phyloP scores from a whole-genome alignment of 1,140 invertebrate genomes.

The Rhopalosiphum maidis region DNA sequence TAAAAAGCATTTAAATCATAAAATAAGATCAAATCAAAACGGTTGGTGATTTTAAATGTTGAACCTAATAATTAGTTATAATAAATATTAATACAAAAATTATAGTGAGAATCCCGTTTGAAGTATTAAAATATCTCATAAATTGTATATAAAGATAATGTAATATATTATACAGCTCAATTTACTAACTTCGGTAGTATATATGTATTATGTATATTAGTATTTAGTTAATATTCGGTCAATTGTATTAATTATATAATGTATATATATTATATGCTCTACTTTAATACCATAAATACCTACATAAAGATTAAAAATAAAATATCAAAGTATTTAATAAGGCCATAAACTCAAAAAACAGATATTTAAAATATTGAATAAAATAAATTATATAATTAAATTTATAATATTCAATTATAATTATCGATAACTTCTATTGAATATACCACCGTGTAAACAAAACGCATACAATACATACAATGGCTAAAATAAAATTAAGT shows the following conservation, averaged over 20 bases:
- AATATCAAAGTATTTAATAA: neutral
- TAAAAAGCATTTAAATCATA: neutral
- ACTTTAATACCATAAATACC: neutral
- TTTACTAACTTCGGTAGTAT: neutral
- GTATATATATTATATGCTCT: neutral
- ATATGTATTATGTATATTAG: neutral
- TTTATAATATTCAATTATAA: neutral
- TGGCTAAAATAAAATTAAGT: neutral
- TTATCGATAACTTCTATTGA: neutral
- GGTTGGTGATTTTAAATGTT: neutral
- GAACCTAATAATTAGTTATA: neutral
- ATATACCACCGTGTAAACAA: neutral
- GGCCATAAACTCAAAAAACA: neutral
- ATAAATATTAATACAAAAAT: neutral
- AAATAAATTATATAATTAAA: neutral
- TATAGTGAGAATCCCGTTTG: neutral
- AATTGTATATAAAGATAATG: neutral
- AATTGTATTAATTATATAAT: neutral
- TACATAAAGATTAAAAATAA: neutral
- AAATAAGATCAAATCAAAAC: neutral
- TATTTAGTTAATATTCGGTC: neutral
- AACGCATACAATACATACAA: neutral
- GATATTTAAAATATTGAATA: neutral
- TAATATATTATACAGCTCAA: neutral
- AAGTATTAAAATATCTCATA: constrained; percentile 22